Conservation (phyloP, 1,140 invertebrate genomes). For the Eupeodes corollae region DNA sequence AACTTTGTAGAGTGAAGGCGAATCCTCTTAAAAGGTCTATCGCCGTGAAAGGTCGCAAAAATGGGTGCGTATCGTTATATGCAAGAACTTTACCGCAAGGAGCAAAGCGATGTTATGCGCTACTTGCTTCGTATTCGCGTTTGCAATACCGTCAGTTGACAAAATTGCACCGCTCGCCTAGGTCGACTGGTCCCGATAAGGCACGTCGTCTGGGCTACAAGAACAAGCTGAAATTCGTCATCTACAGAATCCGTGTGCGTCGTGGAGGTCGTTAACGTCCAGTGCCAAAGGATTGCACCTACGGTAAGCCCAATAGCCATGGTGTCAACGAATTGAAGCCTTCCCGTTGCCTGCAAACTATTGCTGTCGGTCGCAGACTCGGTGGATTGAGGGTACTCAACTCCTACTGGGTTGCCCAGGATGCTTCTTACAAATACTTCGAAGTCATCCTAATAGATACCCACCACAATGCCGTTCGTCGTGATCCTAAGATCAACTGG, state of each 20-base stretch:
- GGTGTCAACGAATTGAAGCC: slow-evolving; percentile 97
- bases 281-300: slow-evolving; percentile 95
- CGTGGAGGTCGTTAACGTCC: slow-evolving; percentile 97
- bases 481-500: too few species aligned
- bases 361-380: slow-evolving; percentile 91
- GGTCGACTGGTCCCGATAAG: slow-evolving; percentile 96
- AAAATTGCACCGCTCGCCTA: slow-evolving; percentile 86
- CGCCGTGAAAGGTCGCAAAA: too few species aligned
- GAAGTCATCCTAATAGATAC: slow-evolving; percentile 94
- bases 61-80: too few species aligned
- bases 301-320: too few species aligned
- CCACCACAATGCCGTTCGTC: slow-evolving; percentile 88
- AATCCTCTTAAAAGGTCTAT: too few species aligned
- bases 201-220: too few species aligned
- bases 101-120: slow-evolving; percentile 95
- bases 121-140: slow-evolving; percentile 88
- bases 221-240: too few species aligned
- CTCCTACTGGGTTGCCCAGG: slow-evolving; percentile 99
- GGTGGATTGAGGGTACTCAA: slow-evolving; percentile 89
- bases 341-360: slow-evolving; percentile 83
- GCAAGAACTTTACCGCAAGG: too few species aligned
- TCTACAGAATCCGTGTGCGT: too few species aligned
- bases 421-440: slow-evolving; percentile 98
- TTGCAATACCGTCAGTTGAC: too few species aligned
- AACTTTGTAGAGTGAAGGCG: too few species aligned